Percentiles rank a stretch among this genome's conserved stretches.
Evolutionary conservation across 2,888 invertebrate genomes (phyloP).

Genomic region (Leucophora obtusa): DNA sequence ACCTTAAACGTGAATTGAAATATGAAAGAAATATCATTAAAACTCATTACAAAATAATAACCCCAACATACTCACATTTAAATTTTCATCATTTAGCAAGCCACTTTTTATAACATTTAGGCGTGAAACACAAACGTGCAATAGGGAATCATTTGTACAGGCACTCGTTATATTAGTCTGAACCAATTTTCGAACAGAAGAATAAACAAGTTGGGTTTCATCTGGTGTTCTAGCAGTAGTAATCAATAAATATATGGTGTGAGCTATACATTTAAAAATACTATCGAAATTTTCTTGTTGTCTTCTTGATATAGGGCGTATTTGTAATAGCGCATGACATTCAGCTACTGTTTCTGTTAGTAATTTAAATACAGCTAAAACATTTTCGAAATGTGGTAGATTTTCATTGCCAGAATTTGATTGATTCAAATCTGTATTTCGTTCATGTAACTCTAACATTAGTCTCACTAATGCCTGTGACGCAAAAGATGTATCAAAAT

Average conservation of each 20-base stretch:
- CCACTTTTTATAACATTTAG: conserved; percentile 88
- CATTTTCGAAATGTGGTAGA: conserved; percentile 84
- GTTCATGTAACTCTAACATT: conserved; percentile 86
- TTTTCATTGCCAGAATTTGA: conserved; percentile 75
- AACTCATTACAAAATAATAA: neutral
- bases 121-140: conserved; percentile 90
- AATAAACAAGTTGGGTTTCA: conserved; percentile 79
- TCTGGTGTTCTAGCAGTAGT: conserved; percentile 81
- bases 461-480: conserved; percentile 91
- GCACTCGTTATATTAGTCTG: conserved; percentile 84
- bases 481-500: conserved; percentile 89
- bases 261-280: conserved; percentile 88
- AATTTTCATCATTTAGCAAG: conserved; percentile 85
- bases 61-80: conserved; percentile 73
- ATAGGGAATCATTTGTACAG: conserved; percentile 86
- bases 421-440: conserved; percentile 73
- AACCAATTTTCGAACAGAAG: conserved; percentile 79
- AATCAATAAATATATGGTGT: conserved; percentile 85
- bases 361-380: conserved; percentile 84
- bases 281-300: conserved; percentile 91
- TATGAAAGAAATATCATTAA: too few species aligned
- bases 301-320: conserved; percentile 85
- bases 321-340: conserved; percentile 79
- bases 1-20: conserved; percentile 77
- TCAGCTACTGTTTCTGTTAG: conserved; percentile 83